Conservation (phyloP, 2,888 invertebrate species). For the Luperina nickerlii region DNA sequence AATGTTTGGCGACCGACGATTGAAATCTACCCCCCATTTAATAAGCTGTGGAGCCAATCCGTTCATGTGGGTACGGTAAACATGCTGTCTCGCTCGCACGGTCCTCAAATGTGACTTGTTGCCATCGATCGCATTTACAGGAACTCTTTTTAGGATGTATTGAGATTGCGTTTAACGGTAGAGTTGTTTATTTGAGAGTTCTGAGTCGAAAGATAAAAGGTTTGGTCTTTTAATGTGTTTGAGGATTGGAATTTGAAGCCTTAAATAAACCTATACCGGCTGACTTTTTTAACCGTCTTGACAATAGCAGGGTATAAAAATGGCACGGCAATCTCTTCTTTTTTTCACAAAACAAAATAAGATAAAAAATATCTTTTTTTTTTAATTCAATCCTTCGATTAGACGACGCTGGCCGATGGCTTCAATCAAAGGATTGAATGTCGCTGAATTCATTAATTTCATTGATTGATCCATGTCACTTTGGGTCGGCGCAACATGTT, state of each 20-base stretch:
- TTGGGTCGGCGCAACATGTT: background rate
- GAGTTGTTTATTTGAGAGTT: slow-evolving; percentile 28
- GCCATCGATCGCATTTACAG: slow-evolving; percentile 41
- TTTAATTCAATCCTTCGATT: too few relatives aligned
- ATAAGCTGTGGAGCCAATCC: slow-evolving; percentile 68
- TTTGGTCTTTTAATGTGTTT: slow-evolving; percentile 17
- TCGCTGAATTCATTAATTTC: too few relatives aligned
- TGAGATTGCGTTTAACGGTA: slow-evolving; percentile 25
- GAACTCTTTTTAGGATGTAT: slow-evolving; percentile 42
- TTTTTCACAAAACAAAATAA: too few relatives aligned
- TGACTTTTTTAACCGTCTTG: too few relatives aligned
- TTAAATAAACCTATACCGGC: background rate
- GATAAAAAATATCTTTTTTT: too few relatives aligned
- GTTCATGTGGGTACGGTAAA: slow-evolving; percentile 34
- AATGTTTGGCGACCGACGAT: slow-evolving; percentile 62
- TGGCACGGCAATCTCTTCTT: too few relatives aligned
- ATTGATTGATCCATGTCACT: too few relatives aligned
- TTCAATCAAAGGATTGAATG: too few relatives aligned
- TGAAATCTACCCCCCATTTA: slow-evolving; percentile 72
- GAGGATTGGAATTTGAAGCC: background rate
- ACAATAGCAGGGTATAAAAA: too few relatives aligned
- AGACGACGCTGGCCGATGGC: too few relatives aligned
- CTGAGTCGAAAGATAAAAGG: background rate
- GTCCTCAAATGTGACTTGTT: slow-evolving; percentile 53
- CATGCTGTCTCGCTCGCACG: slow-evolving; percentile 35